Evolutionary conservation across 1,140 invertebrate species (phyloP), one percentile per base, ranked within the genome.

Genomic region (Platorchestia sp.): DNA sequence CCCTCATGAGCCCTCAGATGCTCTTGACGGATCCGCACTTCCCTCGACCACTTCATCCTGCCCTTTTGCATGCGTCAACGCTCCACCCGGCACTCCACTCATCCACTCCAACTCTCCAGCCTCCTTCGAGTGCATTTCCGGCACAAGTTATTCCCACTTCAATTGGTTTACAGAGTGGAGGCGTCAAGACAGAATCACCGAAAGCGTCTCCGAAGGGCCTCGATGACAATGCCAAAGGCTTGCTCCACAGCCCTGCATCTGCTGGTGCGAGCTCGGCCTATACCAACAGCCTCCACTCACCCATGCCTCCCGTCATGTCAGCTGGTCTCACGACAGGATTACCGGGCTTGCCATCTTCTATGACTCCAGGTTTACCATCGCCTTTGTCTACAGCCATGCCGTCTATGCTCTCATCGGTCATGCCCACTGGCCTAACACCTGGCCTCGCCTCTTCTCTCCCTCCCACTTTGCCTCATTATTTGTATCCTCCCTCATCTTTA

Each of bases 1-100:
- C 91, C 0, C 91, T 93, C 91, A 93, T 93, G 91, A 93, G 45
- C 45, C 91, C 91, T 16, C 91, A 93, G 91, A 93, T 93, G 91
- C 91, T 93, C 43, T 40, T 93, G 91, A 40, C 91, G 19, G 91
- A 93, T 40, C 91, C 91, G 0, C 91, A 93, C n/a, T 93, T 93
- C 91, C 45, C 91, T 47, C 91, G 91, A 47, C 45, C 91, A 36
- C 43, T 93, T 42, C 91, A 93, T 44, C 45, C 91, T 3, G 91
- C 91, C 0, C 45, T 93, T 40, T 36, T 93, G 6, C 91, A 93
- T 40, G 43, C 91, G 0, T 93, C 91, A 1, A 40, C 91, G 0
- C 91, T 93, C 45, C 91, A 93, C 36, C 91, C 91, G 3, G 91
- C 91, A 44, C 91, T 93, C 10, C 91, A 93, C 40, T 44, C 91